phyloP scores from a whole-genome alignment of 2,113 vertebrate species.

The Sterna hirundo region DNA sequence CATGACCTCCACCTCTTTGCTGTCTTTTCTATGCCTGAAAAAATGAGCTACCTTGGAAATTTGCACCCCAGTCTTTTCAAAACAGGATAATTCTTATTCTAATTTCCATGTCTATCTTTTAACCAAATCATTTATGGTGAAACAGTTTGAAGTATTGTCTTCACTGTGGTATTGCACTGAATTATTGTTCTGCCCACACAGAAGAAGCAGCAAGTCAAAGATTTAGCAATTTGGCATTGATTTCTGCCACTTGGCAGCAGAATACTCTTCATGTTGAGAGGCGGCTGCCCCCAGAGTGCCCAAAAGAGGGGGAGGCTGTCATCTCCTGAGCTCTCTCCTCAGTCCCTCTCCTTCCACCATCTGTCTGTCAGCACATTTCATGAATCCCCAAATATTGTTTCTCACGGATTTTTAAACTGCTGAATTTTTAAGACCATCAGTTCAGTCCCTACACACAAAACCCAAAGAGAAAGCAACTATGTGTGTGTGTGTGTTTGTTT shows the following conservation, averaged over 20 bases:
- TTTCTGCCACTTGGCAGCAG: slow-evolving; percentile 34
- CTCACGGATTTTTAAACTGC: neutral
- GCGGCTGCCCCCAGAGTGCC: neutral
- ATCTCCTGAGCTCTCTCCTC: neutral
- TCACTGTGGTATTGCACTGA: neutral
- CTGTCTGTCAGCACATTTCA: slow-evolving; percentile 1
- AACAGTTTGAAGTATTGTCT: neutral
- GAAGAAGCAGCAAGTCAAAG: neutral
- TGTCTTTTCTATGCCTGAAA: neutral
- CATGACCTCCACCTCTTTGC: neutral
- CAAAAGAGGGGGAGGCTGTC: neutral
- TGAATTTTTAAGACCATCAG: neutral
- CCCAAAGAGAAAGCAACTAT: neutral
- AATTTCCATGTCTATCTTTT: neutral
- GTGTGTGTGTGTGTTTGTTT: neutral
- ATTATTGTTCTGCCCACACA: neutral
- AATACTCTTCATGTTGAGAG: neutral
- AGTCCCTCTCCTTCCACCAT: neutral
- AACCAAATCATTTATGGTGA: neutral
- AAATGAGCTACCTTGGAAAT: neutral
- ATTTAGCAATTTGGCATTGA: neutral
- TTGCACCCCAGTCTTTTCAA: neutral
- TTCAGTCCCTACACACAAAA: neutral
- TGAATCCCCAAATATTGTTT: slow-evolving; percentile 7
- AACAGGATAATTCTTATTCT: neutral